Base-by-base conservation (phyloP, 2,797 vertebrate species). In the Melanotaenia pygmaea region DNA sequence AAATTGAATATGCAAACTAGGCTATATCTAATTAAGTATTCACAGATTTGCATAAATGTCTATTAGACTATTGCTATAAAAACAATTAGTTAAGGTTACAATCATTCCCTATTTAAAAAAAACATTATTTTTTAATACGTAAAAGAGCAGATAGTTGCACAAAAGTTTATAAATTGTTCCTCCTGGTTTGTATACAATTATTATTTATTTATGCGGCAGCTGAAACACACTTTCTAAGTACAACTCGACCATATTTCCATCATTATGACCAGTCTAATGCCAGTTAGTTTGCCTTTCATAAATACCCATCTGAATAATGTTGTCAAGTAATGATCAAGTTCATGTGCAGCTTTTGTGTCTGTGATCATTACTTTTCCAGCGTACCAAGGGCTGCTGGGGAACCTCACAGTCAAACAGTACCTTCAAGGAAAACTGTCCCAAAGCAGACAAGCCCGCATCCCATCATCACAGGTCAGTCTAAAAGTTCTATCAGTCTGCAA, bases 381-480 rank as follows among this genome's bases (percentile, higher is more conserved):
- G 72, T 66, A 65, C 61, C n/a, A 24, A 74, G 63, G 57, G 69
- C 12, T 67, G 79, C 70, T n/a, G 82, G 22, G 70, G 81, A 79
- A 70, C 58, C 72, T 14, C 76, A 66, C 70, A 77, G 76, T 76
- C 80, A 28, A 66, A 26, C 59, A 26, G 61, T 79, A 59, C 75
- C 86, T 70, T 70, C 69, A 34, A 94, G 77, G 82, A 94, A 82
- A 82, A 73, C 73, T 37, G 76, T 70, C 67, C 64, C 18, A 20
- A 62, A 0, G 34, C 77, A 79, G 70, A 82, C 74, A 4, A 74
- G 85, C 66, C 67, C 87, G 20, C 95, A 96, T 87, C 95, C 95
- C 35, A 86, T 95, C 72, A 67, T 96, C 80, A 94, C 90, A 87
- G 97, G 98, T 97, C 95, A 91, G 93, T 89, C 65, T 51, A 37